A percentile compares a stretch with the other conserved stretches of the same genome.
Conservation (phyloP, 2,113 vertebrate genomes). For the Varanus salvator region DNA sequence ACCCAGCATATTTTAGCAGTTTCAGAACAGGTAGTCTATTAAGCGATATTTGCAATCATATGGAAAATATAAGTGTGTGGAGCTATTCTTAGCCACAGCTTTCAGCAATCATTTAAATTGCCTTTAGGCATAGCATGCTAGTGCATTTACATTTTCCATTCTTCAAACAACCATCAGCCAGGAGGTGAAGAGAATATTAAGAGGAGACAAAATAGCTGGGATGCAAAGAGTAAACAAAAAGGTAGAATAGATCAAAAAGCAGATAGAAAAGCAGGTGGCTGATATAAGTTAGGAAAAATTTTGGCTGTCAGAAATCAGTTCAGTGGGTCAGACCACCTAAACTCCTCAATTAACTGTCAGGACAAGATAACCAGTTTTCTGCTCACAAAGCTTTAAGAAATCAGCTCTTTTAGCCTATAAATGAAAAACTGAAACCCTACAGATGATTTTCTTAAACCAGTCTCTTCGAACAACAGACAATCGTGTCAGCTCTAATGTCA, state of each 20-base stretch:
- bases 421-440: not conserved
- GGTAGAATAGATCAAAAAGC: not conserved
- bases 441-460: not conserved
- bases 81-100: not conserved
- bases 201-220: not conserved
- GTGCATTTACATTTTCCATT: constrained; percentile 6
- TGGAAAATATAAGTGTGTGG: not conserved
- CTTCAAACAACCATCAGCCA: not conserved
- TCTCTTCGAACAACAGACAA: too few relatives aligned
- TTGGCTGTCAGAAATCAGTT: not conserved
- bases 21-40: not conserved
- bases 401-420: not conserved
- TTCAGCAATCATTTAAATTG: not conserved
- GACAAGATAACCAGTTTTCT: not conserved
- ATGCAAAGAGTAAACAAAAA: constrained; percentile 9
- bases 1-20: not conserved
- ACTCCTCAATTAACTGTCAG: not conserved
- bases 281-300: not conserved
- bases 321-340: not conserved
- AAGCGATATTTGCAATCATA: not conserved
- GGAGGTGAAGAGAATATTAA: not conserved
- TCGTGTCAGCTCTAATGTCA: too few relatives aligned
- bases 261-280: not conserved
- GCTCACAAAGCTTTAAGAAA: not conserved
- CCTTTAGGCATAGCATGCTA: not conserved